Base-by-base conservation (phyloP, 2,888 invertebrate genomes). In the Linnaemya tessellans region DNA sequence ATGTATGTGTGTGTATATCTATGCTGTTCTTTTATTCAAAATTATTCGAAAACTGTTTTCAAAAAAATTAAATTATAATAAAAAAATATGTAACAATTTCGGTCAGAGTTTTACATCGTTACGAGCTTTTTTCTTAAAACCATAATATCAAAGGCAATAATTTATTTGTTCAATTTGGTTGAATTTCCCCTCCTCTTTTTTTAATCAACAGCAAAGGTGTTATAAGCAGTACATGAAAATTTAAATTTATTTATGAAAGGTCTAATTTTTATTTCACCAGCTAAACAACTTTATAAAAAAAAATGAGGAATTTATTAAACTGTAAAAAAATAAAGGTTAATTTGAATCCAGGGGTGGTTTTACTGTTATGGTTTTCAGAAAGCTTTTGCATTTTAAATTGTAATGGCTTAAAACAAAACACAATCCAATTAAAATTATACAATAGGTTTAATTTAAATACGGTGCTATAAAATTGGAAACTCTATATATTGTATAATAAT, bases 21-120 rank as follows among this genome's bases (percentile, higher is more conserved):
- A 38, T 43, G 73, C 35, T 13, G 13, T 46, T 56, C 15, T 25
- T 73, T 49, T 8, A 25, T 68, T 56, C 10, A 9, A 20, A 71
- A 35, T 64, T 64, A 71, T 70, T 30, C 18, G n/a, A 79, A 43
- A 30, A 70, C 22, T 38, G 20, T 11, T 8, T 67, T 38, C 30
- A 51, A 41, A 20, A 18, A 60, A 68, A 71, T 62, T 30, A 64
- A 71, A 71, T 46, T 5, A 30, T 51, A 54, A 51, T 25, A 56
- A 67, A 35, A 41, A 54, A 41, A 8, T 22, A 22, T 15, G 2
- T 60, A 56, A 18, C 51, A 13, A 51, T 71, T 43, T 80, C 58
- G 80, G 80, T 41, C 73, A 73, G 65, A 73, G 13, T 71, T 62
- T 58, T 58, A 25, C 25, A 7, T n/a, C 0, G 18, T 7, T 56